Base-by-base conservation (phyloP, 1,140 invertebrate genomes). In the Zaprionus ornatus region DNA sequence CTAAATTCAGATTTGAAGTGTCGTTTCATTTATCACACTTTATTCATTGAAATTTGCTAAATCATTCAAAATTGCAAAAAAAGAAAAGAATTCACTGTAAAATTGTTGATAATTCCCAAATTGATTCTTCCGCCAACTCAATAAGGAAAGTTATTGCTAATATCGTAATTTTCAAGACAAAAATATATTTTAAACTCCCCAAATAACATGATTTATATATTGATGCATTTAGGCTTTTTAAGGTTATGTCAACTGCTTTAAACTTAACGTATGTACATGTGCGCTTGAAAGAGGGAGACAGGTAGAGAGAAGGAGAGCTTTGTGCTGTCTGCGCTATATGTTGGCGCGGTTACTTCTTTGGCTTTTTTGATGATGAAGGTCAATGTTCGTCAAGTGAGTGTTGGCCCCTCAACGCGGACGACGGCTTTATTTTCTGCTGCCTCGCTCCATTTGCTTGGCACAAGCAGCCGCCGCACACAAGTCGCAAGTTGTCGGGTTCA, bases 351-450 rank as follows among this genome's bases (percentile, higher is more conserved):
- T 74, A 50, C 80, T 75, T 83, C 80, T 80, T 88, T 40, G 7
- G 2, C 57, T 66, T 83, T 45, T 45, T 17, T 45, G 40, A 45
- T 90, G 83, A 90, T 88, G 85, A 88, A 88, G 84, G 84, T 88
- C 84, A 88, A 88, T 90, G 84, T 76, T 88, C 85, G 84, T 84
- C 56, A n/a, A 45, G 40, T 45, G n/a, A 45, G 40, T 65, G 74
- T 73, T 73, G 74, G 64, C 77, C 67, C 77, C 67, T 45, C 40
- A 17, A 17, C 57, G 55, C 61, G 55, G 72, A 62, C 63, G 72
- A 57, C 60, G 32, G 57, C 45, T 75, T 50, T 48, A 29, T 29
- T 64, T 59, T 59, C 66, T 66, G 61, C 57, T 62, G 76, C 60
- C 70, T 77, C 48, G 79, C 72, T 77, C 52, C 72, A 62, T 72